Percentiles rank a stretch among this genome's conserved stretches.
Conservation (phyloP, 2,113 vertebrate genomes). For the Gobio gobio region DNA sequence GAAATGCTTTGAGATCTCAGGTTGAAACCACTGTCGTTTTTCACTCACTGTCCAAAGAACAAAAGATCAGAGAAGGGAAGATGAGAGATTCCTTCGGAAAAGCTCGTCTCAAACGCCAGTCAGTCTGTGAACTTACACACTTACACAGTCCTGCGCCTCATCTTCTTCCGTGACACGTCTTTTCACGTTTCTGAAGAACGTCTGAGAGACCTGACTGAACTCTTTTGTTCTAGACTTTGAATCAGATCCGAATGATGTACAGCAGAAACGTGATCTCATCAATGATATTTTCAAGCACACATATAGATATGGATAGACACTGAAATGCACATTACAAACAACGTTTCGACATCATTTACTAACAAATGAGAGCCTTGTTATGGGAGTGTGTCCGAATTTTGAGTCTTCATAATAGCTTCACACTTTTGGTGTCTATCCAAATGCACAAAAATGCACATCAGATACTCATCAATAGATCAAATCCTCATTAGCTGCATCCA, state of each 20-base stretch:
- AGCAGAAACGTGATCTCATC: not conserved
- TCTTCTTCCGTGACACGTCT: not conserved
- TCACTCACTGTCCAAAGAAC: conserved; percentile 5
- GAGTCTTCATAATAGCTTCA: too few species aligned
- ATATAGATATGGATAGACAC: not conserved
- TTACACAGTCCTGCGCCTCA: not conserved
- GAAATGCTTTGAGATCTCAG: conserved; percentile 3
- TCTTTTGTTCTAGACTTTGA: not conserved
- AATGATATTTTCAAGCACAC: not conserved
- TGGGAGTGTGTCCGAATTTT: not conserved
- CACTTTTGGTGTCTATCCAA: not conserved
- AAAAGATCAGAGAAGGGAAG: conserved; percentile 4
- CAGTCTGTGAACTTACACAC: not conserved
- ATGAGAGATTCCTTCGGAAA: not conserved
- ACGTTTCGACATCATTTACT: not conserved
- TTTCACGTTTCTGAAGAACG: not conserved
- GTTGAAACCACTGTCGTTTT: not conserved
- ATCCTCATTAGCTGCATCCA: not conserved
- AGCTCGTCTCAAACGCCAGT: not conserved
- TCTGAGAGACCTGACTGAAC: not conserved
- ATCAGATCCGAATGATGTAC: not conserved
- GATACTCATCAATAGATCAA: not conserved
- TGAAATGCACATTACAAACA: not conserved
- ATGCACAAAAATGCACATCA: not conserved
- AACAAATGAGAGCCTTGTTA: not conserved